Base-by-base conservation (phyloP, 2,888 invertebrate species). In the Podotricha telesiphe region DNA sequence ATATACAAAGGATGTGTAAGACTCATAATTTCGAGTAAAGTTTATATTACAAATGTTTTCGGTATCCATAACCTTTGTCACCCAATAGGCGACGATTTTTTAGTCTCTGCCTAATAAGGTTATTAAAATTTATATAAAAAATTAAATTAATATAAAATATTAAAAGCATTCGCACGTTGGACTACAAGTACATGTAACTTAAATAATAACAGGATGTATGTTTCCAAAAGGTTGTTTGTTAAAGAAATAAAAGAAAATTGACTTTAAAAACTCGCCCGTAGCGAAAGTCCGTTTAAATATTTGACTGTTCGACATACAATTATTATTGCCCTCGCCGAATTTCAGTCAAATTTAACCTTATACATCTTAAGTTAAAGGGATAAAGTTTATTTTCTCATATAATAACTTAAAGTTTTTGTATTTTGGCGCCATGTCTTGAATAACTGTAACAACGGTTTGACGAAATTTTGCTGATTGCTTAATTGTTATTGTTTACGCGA, bases 371-470 rank as follows among this genome's bases (percentile, higher is more conserved):
- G 13, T 5, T 0, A 22, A 11, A 0, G 0, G 0, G 0, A 22
- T 73, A 82, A 76, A 74, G 76, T 77, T 37, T 7, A 65, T 37
- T 51, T 47, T 68, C 11, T 15, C 45, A 40, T 34, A 28, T 13
- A 20, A 40, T 19, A 56, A 47, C 1, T 40, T 17, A 81, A 79
- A 80, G 77, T 10, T 76, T 78, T 75, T 74, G 78, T 74, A 74
- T 75, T 76, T 66, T 81, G 82, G 86, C 87, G 86, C 85, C 86
- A 81, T 78, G 77, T 81, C 80, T 80, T 83, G 28, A 28, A 83
- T 87, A 89, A 87, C 88, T 91, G 89, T 91, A 89, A 81, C 90
- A 83, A 82, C 78, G 84, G 84, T 87, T 87, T 89, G 86, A 84
- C 85, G 84, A 85, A 86, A 87, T 82, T 87, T 84, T 79, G 78